Evolutionary conservation across 2,113 vertebrate genomes (phyloP), one percentile per base, ranked within the genome.

Genomic region (Pterocles orientalis): DNA sequence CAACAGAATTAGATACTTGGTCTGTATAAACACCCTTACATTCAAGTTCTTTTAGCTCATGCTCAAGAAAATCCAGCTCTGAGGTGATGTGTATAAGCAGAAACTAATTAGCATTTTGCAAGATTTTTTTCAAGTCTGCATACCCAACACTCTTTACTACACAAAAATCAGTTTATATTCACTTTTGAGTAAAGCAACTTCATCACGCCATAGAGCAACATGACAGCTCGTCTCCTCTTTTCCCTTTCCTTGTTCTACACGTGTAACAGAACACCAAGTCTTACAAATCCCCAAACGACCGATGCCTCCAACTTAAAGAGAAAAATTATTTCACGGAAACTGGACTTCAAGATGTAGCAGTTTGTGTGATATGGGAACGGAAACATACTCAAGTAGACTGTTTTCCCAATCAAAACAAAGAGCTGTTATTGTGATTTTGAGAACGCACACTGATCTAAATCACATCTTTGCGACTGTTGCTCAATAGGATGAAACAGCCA

Each of bases 1-100:
- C 93, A 96, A 81, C 36, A 91, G 81, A 81, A 75, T 69, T 57
- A 95, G 84, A 91, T 94, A 57, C 56, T 70, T 61, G 23, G n/a
- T 36, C n/a, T 91, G 69, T 50, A 81, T 36, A 83, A 95, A 81
- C n/a, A 89, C 18, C 50, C 62, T 73, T 72, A 66, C 18, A 93
- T 65, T 70, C 20, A 47, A 41, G 18, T 65, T 82, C 54, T 69
- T 86, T 61, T 58, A 90, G 76, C 36, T 92, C 41, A 73, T 36
- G 14, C 56, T 86, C 36, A 88, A 29, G n/a, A 57, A 94, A 72
- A 86, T 76, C 19, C 71, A 86, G 31, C 41, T 93, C 75, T 66
- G 50, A 81, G 31, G 17, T 64, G 57, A 85, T 76, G 28, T 33
- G 36, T 64, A n/a, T 69, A 94, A 86, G 72, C 20, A 93, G 83